phyloP scores from a whole-genome alignment of 2,888 invertebrate genomes.

The Amiota mariae region DNA sequence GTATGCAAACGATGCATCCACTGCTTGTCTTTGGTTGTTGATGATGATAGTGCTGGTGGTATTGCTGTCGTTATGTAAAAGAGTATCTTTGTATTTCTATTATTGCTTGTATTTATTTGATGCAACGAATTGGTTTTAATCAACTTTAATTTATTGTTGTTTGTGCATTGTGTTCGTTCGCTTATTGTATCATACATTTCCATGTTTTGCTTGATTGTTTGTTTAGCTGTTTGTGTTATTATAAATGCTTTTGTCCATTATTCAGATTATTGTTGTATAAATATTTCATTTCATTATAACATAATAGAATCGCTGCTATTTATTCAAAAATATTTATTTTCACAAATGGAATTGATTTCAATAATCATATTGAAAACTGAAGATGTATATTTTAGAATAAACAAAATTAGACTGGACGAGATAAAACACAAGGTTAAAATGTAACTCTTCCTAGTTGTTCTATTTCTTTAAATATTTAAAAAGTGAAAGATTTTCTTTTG shows the following conservation, averaged over 20 bases:
- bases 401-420: too few species aligned
- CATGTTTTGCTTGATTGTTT: not conserved
- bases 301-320: too few species aligned
- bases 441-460: too few species aligned
- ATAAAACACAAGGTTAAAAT: too few species aligned
- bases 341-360: too few species aligned
- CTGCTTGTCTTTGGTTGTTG: not conserved
- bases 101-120: not conserved
- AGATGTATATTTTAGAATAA: too few species aligned
- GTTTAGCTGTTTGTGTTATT: not conserved
- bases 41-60: not conserved
- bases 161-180: not conserved
- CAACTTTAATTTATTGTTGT: constrained; percentile 27
- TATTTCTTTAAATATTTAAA: too few species aligned
- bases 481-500: too few species aligned
- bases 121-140: constrained; percentile 20
- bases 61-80: not conserved
- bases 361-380: too few species aligned
- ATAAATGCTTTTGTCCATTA: too few species aligned
- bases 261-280: not conserved
- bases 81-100: not conserved
- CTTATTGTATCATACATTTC: not conserved
- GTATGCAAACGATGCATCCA: not conserved
- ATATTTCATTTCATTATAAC: not conserved
- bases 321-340: too few species aligned